Conservation (phyloP, 2,888 invertebrate species). For the Lasioglossum oenotherae region DNA sequence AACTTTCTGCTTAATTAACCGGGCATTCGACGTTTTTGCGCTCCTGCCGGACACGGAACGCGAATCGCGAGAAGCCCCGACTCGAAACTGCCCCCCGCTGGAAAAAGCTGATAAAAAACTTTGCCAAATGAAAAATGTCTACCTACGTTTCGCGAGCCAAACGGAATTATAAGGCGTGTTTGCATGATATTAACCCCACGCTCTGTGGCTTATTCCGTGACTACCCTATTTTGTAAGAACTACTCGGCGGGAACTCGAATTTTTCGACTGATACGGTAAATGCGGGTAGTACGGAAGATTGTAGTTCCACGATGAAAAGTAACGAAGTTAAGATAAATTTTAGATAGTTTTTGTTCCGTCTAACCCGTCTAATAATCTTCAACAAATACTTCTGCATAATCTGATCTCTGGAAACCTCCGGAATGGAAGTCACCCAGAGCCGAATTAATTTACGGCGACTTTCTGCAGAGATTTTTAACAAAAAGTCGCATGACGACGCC, state of each 20-base stretch:
- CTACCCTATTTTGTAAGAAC: background rate
- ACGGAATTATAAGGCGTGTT: background rate
- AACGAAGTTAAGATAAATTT: too few relatives aligned
- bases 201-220: background rate
- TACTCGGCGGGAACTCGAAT: background rate
- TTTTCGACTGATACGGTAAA: background rate
- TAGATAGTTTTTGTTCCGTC: background rate
- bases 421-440: background rate
- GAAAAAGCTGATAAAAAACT: conserved; percentile 5
- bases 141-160: background rate
- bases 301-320: background rate
- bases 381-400: background rate
- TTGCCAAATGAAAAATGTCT: background rate
- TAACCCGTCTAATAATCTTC: background rate
- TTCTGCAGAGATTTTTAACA: background rate
- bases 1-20: conserved; percentile 39
- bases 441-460: background rate
- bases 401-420: background rate
- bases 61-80: background rate
- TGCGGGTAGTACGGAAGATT: background rate
- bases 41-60: background rate
- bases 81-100: background rate
- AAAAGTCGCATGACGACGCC: background rate
- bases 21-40: conserved; percentile 19
- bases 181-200: background rate